Evolutionary conservation across 2,113 vertebrate genomes (phyloP), one percentile per base, ranked within the genome.

Genomic region (Saccopteryx bilineata): DNA sequence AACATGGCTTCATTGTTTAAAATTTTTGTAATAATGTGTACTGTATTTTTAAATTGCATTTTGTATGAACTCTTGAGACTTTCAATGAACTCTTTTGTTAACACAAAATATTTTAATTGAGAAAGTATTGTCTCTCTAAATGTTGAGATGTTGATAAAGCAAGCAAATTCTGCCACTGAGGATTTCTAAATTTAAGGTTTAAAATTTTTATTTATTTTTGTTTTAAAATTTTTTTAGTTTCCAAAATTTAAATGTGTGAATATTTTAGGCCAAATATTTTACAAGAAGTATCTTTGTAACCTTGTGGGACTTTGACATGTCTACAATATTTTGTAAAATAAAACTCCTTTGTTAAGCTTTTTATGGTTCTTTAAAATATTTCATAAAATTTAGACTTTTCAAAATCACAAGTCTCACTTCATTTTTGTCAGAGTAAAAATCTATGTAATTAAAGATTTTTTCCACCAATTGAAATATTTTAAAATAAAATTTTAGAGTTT

Each of bases 31-130:
- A 54, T 2, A 68, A 60, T 52, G 21, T 76, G 24, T 39, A 33
- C 28, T 46, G 12, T 6, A 76, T 46, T 83, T 87, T 83, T 75
- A 3, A 81, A 69, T 87, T 76, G 6, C 7, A 87, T 46, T 83
- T 58, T 48, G 54, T 26, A 46, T 31, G 33, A 86, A 66, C 15
- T 58, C 6, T 92, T 75, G 46, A 63, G 10, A 69, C 8, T 56
- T 82, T 61, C 9, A 81, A 39, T 66, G 11, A 87, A 48, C 31
- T 60, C 5, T 56, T 74, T 24, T 74, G 63, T 56, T 26, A 13
- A 92, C n/a, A 2, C 50, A 82, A 74, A 60, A 48, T 68, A 74
- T 33, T 94, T 84, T 78, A 69, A 61, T n/a, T 71, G 39, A 92
- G 33, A 87, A 66, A 65, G 56, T 72, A 17, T 21, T 75, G 19